phyloP scores from a whole-genome alignment of 2,113 vertebrate genomes.

The Macquaria australasica region DNA sequence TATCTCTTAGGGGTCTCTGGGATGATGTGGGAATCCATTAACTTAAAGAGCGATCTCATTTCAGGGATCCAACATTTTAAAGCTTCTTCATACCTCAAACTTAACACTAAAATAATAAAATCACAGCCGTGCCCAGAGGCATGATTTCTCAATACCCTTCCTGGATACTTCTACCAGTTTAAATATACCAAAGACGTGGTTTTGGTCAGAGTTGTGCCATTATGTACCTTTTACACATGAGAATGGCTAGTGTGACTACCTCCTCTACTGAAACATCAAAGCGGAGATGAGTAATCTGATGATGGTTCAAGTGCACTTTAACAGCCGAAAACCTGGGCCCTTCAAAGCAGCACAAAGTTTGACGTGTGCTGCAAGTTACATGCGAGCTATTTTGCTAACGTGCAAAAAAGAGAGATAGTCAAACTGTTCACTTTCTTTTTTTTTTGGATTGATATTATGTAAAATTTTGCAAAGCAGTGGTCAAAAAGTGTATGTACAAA shows the following conservation, averaged over 20 bases:
- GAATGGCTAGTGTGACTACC: neutral
- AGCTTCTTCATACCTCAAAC: slow-evolving; percentile 27
- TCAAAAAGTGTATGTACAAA: slow-evolving; percentile 79
- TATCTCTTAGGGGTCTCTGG: neutral
- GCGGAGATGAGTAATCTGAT: slow-evolving; percentile 58
- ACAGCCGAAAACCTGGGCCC: slow-evolving; percentile 56
- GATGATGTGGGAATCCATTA: neutral
- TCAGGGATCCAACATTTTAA: slow-evolving; percentile 24
- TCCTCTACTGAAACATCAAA: slow-evolving; percentile 11
- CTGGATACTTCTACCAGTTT: neutral
- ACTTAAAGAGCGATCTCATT: neutral
- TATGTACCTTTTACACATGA: slow-evolving; percentile 16
- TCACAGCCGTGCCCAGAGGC: neutral
- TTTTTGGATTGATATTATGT: slow-evolving; percentile 30
- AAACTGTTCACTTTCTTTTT: slow-evolving; percentile 40
- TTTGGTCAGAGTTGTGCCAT: neutral
- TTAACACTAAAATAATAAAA: neutral
- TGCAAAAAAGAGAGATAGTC: slow-evolving; percentile 70
- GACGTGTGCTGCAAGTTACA: slow-evolving; percentile 64
- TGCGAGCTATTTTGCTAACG: slow-evolving; percentile 75
- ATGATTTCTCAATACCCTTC: neutral
- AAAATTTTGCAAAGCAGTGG: slow-evolving; percentile 66
- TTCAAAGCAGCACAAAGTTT: slow-evolving; percentile 50
- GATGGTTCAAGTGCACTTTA: slow-evolving; percentile 75
- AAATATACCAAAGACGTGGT: neutral